Evolutionary conservation across 2,888 invertebrate genomes (phyloP).

Genomic region (Rotaria sp.): DNA sequence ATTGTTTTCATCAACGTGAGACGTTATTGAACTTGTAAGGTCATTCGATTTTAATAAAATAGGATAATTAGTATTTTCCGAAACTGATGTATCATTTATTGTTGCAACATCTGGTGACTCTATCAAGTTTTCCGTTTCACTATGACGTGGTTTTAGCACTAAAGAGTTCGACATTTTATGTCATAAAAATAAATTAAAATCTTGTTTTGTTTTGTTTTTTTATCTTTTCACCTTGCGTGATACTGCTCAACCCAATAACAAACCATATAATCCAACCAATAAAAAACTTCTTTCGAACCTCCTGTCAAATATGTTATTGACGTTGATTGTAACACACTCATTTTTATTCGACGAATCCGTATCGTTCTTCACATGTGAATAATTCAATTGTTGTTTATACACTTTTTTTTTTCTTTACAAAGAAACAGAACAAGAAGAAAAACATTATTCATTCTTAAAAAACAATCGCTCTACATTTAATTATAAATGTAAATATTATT

Average conservation of each 20-base stretch:
- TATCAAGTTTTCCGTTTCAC: neutral
- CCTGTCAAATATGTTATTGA: neutral
- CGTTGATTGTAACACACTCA: neutral
- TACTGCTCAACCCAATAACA: neutral
- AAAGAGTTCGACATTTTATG: neutral
- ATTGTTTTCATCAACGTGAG: neutral
- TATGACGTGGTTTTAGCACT: neutral
- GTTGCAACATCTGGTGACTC: neutral
- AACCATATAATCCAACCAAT: neutral
- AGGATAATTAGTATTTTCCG: neutral
- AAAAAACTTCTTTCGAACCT: neutral
- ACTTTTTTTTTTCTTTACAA: neutral
- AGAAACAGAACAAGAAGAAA: neutral
- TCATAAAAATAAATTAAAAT: neutral
- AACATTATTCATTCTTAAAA: neutral
- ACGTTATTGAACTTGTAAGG: neutral
- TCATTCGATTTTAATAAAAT: neutral
- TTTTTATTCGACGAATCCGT: neutral
- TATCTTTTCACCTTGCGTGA: too few species aligned
- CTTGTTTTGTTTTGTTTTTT: neutral
- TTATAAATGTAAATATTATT: neutral
- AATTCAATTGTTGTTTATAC: neutral
- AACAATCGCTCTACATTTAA: neutral
- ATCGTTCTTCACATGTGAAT: too few species aligned
- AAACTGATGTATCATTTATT: neutral